Evolutionary conservation across 2,113 vertebrate species (phyloP), one percentile per base, ranked within the genome.

Genomic region (Sigmodon hispidus): DNA sequence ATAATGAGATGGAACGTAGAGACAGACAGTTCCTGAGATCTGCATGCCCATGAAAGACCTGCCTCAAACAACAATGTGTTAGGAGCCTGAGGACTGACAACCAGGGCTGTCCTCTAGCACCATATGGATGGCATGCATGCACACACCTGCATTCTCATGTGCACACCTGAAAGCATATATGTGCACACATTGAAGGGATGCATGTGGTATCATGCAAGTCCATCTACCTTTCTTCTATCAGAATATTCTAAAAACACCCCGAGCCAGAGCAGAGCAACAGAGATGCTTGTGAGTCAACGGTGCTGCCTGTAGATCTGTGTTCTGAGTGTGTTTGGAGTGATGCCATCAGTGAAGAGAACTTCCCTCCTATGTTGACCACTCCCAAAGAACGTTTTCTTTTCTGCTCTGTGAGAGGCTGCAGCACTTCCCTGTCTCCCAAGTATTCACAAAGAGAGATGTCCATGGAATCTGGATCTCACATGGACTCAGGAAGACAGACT

Each of bases 121-220:
- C 24, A 17, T 13, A 13, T 45, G 59, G 2, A 22, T 57, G 45
- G 31, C 24, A 45, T 17, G 2, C 26, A 31, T 45, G 81, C 59
- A 63, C 57, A 63, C 40, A 45, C 55, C 36, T 81, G 55, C 24
- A 83, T 24, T 22, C n/a, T 9, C 17, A 16, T 16, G n/a, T 59
- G 22, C 57, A 43, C 13, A 6, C 57, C 48, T 36, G 48, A 79
- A 52, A 79, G 48, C 48, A 81, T 57, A 31, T 57, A 22, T 57
- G 52, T 22, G 22, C 36, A 81, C 31, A 40, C 22, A 59, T 17
- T 43, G 59, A 45, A 63, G 40, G 40, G 21, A 45, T 19, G 26
- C 52, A 65, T 79, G 55, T 11, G 69, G 4, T 2, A 11, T 16
- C 0, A 0, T 16, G 11, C 48, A 45, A 7, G 7, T 21, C 40